These are phyloP conservation scores for Pygocentrus nattereri DNA, from an alignment of 2,797 vertebrate genomes.

Conservation along the genomic window DNA sequence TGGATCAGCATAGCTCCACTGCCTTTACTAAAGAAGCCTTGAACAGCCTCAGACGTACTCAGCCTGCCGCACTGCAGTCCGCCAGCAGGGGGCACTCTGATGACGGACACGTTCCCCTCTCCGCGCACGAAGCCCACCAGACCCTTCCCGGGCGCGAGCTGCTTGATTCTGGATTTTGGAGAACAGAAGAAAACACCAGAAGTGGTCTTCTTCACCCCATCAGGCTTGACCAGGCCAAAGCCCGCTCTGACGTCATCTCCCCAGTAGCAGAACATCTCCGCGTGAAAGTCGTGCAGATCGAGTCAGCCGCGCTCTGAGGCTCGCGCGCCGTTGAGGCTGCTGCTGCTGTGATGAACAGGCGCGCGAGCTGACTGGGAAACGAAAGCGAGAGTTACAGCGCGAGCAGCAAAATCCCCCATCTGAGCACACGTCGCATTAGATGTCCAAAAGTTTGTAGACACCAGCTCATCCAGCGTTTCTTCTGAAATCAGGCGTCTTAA, in stretches of 20 bases:
- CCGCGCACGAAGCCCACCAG: constrained; percentile 30
- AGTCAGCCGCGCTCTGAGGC: background rate
- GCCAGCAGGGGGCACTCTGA: background rate
- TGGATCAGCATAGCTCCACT: background rate
- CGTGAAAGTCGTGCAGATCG: background rate
- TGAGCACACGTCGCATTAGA: too few species aligned
- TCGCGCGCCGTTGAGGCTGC: background rate
- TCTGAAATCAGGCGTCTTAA: too few species aligned
- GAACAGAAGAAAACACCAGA: background rate
- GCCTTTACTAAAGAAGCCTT: constrained; percentile 6
- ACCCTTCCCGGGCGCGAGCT: constrained; percentile 23
- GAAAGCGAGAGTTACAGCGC: background rate
- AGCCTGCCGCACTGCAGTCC: background rate
- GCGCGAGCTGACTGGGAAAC: background rate
- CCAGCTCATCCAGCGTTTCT: too few species aligned
- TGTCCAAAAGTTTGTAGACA: too few species aligned
- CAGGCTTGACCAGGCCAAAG: constrained; percentile 18
- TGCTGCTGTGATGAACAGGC: background rate
- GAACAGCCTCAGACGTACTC: constrained; percentile 37
- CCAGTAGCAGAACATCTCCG: constrained; percentile 47
- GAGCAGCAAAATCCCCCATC: background rate
- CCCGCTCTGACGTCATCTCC: constrained; percentile 33
- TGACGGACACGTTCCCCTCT: constrained; percentile 28
- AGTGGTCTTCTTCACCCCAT: constrained; percentile 1
- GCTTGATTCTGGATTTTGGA: constrained; percentile 3